These are phyloP conservation scores for Phylloscopus trochilus DNA, from an alignment of 2,113 vertebrate genomes.

Conservation along the genomic window DNA sequence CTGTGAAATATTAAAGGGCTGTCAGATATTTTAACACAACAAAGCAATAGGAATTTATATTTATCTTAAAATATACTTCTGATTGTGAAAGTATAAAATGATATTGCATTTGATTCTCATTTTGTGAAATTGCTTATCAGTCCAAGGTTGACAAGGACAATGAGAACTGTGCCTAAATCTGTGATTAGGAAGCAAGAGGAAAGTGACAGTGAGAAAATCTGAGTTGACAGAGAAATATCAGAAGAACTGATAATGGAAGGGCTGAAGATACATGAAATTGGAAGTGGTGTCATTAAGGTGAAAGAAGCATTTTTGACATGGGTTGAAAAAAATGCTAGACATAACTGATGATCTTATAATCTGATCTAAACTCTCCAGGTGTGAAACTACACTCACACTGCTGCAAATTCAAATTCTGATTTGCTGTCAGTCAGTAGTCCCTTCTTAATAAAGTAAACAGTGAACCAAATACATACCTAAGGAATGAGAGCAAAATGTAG, in stretches of 20 bases:
- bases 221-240: neutral
- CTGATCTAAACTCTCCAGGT: neutral
- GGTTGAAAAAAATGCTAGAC: neutral
- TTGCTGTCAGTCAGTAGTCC: accelerated
- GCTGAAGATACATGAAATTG: neutral
- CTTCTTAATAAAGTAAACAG: neutral
- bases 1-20: neutral
- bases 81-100: neutral
- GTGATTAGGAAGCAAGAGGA: slow-evolving; percentile 1
- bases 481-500: neutral
- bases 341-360: neutral
- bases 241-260: neutral
- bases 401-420: neutral
- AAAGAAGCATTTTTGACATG: neutral
- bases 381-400: neutral
- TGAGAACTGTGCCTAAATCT: neutral
- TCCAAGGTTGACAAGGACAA: slow-evolving; percentile 13
- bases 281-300: neutral
- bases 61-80: neutral
- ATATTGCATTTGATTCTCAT: slow-evolving; percentile 5
- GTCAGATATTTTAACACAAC: neutral
- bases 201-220: neutral
- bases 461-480: neutral
- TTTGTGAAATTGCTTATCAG: slow-evolving; percentile 10
- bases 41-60: neutral